Evolutionary conservation across 1,140 invertebrate species (phyloP), one percentile per base, ranked within the genome.

Genomic region (Stegodyphus dumicola): DNA sequence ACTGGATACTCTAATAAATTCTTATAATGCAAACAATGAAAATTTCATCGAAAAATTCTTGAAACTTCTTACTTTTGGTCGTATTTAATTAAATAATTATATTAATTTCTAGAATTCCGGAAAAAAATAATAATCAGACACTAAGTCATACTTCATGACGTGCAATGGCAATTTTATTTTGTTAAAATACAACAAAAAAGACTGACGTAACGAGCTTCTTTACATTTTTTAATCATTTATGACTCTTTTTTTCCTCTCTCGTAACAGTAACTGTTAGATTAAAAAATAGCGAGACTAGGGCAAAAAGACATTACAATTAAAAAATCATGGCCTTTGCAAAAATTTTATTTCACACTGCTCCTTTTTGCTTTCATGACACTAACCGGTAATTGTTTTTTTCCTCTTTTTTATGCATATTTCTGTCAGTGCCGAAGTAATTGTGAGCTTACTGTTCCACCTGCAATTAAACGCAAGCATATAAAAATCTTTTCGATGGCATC

Each of bases 201-300:
- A 13, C 7, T 7, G 17, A 9, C 71, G 65, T 83, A 75, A 83
- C 70, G 71, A 83, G 71, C 56, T 70, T 33, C 54, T 83, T 75
- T 75, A 67, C 80, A 83, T 83, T 83, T 83, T 83, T 83, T 83
- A 83, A 83, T 83, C 80, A 83, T 83, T 83, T 83, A 73, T 53
- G 70, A 67, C 65, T 18, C 17, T 83, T 83, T 83, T 83, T 83
- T 75, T 49, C 54, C 66, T 3, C 71, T 60, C 60, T 33, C 33
- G 33, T 83, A 65, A 75, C 80, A 67, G 71, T 83, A 75, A 73
- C 80, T 49, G 80, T 66, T 75, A 83, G 60, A 83, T 83, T 83
- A 83, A 83, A 83, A 81, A 81, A 81, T 54, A 49, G 52, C 70
- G 54, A 74, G n/a, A 51, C 70, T 52, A 48, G 56, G 56, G 80